A percentile compares a stretch with the other conserved stretches of the same genome.
Conservation (phyloP, 1,140 invertebrate genomes). For the Amphibalanus amphitrite region DNA sequence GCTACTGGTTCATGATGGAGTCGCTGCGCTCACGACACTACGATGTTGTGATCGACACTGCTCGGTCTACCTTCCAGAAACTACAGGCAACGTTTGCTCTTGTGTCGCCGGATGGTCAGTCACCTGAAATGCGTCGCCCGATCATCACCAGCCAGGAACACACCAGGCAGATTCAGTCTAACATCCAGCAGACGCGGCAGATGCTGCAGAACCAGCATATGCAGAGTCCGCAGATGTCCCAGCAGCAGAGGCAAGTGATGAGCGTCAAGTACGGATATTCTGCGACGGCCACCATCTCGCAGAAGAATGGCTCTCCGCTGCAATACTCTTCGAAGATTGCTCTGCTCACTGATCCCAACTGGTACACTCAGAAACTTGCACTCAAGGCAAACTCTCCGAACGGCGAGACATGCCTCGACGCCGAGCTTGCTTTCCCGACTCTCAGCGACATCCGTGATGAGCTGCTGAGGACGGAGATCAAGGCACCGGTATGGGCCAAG, state of each 20-base stretch:
- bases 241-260: background rate
- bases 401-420: background rate
- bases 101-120: background rate
- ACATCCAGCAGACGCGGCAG: background rate
- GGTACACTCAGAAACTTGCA: background rate
- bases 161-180: background rate
- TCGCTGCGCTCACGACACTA: background rate
- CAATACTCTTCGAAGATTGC: background rate
- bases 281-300: background rate
- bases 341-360: background rate
- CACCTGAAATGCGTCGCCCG: background rate
- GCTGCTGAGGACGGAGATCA: background rate
- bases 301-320: background rate
- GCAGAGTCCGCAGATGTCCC: too few species aligned
- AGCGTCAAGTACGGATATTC: background rate
- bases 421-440: background rate
- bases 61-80: background rate
- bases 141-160: background rate
- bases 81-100: background rate
- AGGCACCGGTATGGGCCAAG: background rate
- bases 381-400: background rate
- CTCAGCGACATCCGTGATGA: background rate
- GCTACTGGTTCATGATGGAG: background rate
- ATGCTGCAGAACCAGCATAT: background rate
- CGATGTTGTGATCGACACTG: background rate